These are phyloP conservation scores for Apocrypta bakeri DNA, from an alignment of 1,140 invertebrate species.

Conservation along the genomic window DNA sequence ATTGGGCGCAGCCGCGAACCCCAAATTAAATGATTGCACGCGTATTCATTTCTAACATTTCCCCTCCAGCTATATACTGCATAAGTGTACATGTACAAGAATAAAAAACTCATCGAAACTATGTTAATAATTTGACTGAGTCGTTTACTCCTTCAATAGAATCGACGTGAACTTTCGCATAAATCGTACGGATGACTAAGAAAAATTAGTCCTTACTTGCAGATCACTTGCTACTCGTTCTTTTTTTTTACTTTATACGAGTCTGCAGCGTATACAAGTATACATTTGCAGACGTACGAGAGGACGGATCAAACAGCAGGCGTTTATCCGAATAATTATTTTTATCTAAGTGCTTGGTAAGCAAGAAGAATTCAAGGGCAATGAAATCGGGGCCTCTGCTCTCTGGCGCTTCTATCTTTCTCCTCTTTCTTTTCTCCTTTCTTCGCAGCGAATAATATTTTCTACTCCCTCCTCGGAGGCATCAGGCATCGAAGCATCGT, in stretches of 20 bases:
- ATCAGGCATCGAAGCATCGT: conserved; percentile 7
- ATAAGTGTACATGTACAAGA: no score
- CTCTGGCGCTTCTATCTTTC: conserved; percentile 16
- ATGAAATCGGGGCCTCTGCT: conserved; percentile 62
- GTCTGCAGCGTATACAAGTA: not conserved
- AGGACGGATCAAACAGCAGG: conserved; percentile 51
- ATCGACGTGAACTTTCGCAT: not conserved
- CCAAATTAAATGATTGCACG: conserved; percentile 42
- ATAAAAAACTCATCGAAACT: not conserved
- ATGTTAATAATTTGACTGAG: not conserved
- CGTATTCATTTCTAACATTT: not conserved
- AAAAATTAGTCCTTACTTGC: not conserved
- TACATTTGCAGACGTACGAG: conserved; percentile 39
- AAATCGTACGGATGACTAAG: not conserved
- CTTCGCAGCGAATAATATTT: conserved; percentile 16
- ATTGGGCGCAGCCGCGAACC: conserved; percentile 17
- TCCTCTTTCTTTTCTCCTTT: conserved; percentile 8
- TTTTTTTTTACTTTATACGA: not conserved
- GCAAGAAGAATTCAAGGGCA: conserved; percentile 73
- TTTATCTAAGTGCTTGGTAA: conserved; percentile 69
- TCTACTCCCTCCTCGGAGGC: not conserved
- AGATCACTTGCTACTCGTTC: not conserved
- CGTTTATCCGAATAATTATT: conserved; percentile 71
- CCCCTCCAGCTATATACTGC: no score
- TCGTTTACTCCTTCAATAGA: not conserved